Percentiles rank a stretch among this genome's conserved stretches.
phyloP scores from a whole-genome alignment of 2,888 invertebrate species.

The Itoplectis maculator region DNA sequence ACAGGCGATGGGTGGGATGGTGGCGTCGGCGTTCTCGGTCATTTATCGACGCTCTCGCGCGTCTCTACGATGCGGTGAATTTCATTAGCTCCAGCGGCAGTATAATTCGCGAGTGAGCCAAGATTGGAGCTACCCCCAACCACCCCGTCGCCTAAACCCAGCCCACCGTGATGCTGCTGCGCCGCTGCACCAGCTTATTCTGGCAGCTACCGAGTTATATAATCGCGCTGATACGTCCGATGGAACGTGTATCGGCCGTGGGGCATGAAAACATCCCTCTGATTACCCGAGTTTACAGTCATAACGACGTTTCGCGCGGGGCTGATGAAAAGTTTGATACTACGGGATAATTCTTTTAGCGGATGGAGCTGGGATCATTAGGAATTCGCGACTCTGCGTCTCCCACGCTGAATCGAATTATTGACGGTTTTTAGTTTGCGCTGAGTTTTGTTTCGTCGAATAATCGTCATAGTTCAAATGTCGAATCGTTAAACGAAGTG shows the following conservation, averaged over 20 bases:
- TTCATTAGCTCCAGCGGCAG: conserved; percentile 76
- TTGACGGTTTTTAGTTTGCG: too few relatives aligned
- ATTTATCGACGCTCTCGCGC: conserved; percentile 82
- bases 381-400: neutral
- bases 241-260: conserved; percentile 12
- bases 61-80: conserved; percentile 80
- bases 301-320: neutral
- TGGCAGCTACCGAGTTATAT: conserved; percentile 40
- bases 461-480: too few relatives aligned
- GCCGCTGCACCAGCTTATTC: conserved; percentile 57
- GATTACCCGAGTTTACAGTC: conserved; percentile 6
- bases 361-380: neutral
- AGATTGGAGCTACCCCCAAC: conserved; percentile 73
- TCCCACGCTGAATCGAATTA: neutral
- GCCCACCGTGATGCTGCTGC: conserved; percentile 47
- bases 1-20: conserved; percentile 50
- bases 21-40: conserved; percentile 73
- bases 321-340: neutral
- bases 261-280: neutral
- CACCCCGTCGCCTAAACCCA: neutral
- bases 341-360: neutral
- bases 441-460: too few relatives aligned
- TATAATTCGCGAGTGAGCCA: conserved; percentile 68
- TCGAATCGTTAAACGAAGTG: too few relatives aligned
- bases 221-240: conserved; percentile 28